Percentiles rank a stretch among this genome's conserved stretches.
phyloP scores from a whole-genome alignment of 2,888 invertebrate species.

The Cyclophora punctaria region DNA sequence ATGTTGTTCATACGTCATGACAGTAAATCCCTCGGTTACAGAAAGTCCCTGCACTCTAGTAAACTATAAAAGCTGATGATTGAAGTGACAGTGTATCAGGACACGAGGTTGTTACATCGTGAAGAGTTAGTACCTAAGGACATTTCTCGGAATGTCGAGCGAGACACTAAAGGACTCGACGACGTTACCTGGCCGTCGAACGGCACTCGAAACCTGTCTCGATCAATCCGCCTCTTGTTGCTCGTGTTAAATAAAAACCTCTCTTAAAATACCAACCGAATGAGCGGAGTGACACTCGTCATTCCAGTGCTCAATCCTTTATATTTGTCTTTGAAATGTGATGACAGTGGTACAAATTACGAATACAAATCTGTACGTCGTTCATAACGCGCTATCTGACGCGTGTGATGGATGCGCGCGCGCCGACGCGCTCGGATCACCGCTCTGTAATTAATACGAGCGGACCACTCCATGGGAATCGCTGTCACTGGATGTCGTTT shows the following conservation, averaged over 20 bases:
- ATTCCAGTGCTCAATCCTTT: conserved; percentile 72
- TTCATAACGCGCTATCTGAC: conserved; percentile 69
- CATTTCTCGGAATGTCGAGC: conserved; percentile 64
- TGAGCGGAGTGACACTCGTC: conserved; percentile 70
- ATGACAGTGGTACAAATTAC: conserved; percentile 76
- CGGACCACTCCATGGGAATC: conserved; percentile 57
- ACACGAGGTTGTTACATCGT: conserved; percentile 42
- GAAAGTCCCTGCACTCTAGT: too few relatives aligned
- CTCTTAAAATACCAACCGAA: conserved; percentile 70
- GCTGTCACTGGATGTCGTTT: conserved; percentile 60
- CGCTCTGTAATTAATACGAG: conserved; percentile 68
- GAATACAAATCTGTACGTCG: conserved; percentile 71
- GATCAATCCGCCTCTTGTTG: conserved; percentile 73
- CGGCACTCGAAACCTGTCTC: conserved; percentile 73
- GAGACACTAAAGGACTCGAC: conserved; percentile 54
- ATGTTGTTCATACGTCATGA: too few relatives aligned
- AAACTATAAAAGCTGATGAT: conserved; percentile 13
- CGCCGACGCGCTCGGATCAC: conserved; percentile 51
- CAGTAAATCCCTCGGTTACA: too few relatives aligned
- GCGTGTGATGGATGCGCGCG: conserved; percentile 63
- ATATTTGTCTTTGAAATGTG: conserved; percentile 76
- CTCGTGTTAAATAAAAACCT: conserved; percentile 72
- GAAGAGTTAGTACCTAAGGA: conserved; percentile 53
- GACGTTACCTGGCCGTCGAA: conserved; percentile 59
- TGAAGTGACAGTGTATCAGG: conserved; percentile 14